Evolutionary conservation across 2,888 invertebrate species (phyloP), one percentile per base, ranked within the genome.

Genomic region (Drosophila rellima): DNA sequence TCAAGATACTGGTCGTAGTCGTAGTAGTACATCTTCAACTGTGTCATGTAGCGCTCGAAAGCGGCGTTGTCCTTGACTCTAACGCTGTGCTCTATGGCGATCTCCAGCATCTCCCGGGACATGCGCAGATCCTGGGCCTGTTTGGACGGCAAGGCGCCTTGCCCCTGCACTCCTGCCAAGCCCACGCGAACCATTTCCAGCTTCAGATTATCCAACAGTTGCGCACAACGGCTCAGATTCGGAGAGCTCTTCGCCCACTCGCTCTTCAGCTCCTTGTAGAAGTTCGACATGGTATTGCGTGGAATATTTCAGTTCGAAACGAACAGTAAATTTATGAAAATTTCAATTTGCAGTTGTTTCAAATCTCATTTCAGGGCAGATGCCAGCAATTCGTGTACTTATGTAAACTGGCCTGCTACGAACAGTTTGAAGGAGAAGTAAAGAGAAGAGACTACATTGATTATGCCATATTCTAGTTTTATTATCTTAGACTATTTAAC

Each of bases 81-180:
- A n/a, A 85, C 74, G 66, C 89, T 89, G 23, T 88, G 78, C 52
- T 85, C 85, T 4, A 85, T 71, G 5, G 89, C 89, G 2, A 85
- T 80, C 31, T 89, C 85, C 8, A 85, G 69, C 64, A 80, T 68
- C 3, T 88, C 88, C 0, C 85, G 74, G 0, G 89, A 70, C 37
- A 48, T 50, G 1, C 54, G 42, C 33, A 88, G 10, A 1, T 82
- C 55, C 11, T 74, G 42, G 5, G 67, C 55, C 20, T 75, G 63
- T 1, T 56, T 55, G 0, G 71, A 26, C 4, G 47, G 31, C 8
- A 65, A 7, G 0, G 40, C 2, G 0, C 20, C 54, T 15, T 48
- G 26, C 0, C 18, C 26, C 11, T 44, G 20, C 1, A 67, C 8
- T 2, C 51, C 57, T 0, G 63, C 37, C 11, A 80, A 72, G 4